Evolutionary conservation across 1,140 invertebrate genomes (phyloP).

Genomic region (Zaprionus vittiger): DNA sequence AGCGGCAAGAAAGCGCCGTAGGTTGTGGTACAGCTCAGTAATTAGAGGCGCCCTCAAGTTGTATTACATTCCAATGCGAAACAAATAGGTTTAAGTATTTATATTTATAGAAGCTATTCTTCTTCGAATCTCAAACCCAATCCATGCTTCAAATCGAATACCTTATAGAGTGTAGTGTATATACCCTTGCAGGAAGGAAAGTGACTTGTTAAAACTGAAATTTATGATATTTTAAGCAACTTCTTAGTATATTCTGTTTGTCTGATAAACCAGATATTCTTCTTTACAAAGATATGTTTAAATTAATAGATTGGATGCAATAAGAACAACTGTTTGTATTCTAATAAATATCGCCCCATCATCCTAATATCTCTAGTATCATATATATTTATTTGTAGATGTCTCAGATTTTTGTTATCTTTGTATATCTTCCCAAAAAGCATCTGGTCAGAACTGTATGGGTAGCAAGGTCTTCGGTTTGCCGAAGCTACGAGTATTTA

Average conservation of each 20-base stretch:
- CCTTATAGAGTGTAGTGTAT: background rate
- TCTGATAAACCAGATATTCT: background rate
- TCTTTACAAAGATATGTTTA: no score
- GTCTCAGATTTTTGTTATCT: no score
- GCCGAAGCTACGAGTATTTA: background rate
- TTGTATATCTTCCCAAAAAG: no score
- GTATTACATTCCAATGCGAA: slow-evolving; percentile 3
- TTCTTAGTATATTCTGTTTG: background rate
- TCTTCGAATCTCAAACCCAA: background rate
- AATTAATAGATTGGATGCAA: no score
- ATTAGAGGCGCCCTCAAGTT: background rate
- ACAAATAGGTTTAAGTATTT: background rate
- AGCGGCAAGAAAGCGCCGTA: background rate
- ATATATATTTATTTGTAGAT: no score
- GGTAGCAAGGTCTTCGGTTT: background rate
- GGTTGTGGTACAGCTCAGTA: background rate
- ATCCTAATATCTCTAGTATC: no score
- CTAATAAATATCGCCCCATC: no score
- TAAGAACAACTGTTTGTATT: no score
- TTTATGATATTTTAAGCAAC: background rate
- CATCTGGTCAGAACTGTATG: background rate
- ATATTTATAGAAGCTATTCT: background rate
- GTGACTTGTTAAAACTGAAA: background rate
- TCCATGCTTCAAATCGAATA: background rate
- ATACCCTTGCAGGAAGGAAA: background rate